Base-by-base conservation (phyloP, 2,113 vertebrate genomes). In the Mesoclemmys tuberculata region DNA sequence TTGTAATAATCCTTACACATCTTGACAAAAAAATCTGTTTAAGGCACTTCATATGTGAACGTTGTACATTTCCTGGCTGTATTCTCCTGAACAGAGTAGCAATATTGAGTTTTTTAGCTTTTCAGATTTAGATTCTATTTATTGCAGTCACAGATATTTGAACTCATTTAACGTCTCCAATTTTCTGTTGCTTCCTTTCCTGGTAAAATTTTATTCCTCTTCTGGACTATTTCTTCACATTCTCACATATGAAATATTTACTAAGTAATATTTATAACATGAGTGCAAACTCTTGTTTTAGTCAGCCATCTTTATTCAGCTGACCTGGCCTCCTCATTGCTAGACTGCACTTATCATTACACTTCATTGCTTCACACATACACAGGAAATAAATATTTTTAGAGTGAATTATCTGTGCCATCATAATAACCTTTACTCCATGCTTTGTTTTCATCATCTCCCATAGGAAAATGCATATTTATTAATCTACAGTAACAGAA, bases 381-480 rank as follows among this genome's bases (percentile, higher is more conserved):
- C 48, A 91, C 87, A 89, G 78, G 55, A 88, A 89, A 93, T 94
- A 97, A 95, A 94, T 96, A 90, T 87, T 95, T 95, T 94, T 92
- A 90, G 75, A 85, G 55, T 85, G 90, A 93, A 85, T 87, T 88
- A 2, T 80, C 56, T 93, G 21, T 90, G 48, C 24, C 10, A 93
- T 91, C 92, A 14, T 85, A 55, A 27, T 68, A 89, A 95, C n/a
- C 81, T 80, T 55, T 80, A 61, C 52, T 92, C 35, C n/a, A 27
- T 31, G 41, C 38, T 54, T 77, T 93, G 29, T 87, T 61, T 64
- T 46, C 71, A 84, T 74, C 77, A 83, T 55, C 68, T 93, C 12
- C 27, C 82, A 93, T 74, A 71, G 75, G 82, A 90, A 96, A 93
- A 87, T 31, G 2, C 68, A 82, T 88, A 56, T 83, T n/a, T 90